A percentile compares a stretch with the other conserved stretches of the same genome.
These are phyloP conservation scores for Sebastes ruberrimus DNA, from an alignment of 2,797 vertebrate genomes.

Conservation along the genomic window DNA sequence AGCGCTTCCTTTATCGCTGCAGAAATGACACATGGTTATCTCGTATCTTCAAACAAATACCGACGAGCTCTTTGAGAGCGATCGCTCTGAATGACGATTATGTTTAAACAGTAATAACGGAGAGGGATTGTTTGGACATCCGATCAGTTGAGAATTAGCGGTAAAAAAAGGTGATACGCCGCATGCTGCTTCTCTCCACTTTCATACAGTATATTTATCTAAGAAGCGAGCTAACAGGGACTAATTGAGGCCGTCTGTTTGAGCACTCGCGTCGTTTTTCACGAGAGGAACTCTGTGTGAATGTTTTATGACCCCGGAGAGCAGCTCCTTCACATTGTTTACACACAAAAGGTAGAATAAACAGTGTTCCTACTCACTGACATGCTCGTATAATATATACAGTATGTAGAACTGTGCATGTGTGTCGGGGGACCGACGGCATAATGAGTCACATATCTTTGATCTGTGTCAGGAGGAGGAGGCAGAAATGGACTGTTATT, in stretches of 20 bases:
- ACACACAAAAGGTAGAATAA: slow-evolving; percentile 17
- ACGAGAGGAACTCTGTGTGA: background rate
- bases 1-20: background rate
- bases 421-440: background rate
- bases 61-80: slow-evolving; percentile 5
- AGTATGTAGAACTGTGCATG: background rate
- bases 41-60: slow-evolving; percentile 26
- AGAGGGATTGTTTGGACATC: background rate
- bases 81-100: background rate
- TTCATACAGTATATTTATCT: background rate
- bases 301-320: slow-evolving; percentile 19
- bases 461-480: background rate
- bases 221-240: background rate
- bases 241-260: background rate
- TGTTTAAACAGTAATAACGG: slow-evolving; percentile 1
- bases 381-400: background rate
- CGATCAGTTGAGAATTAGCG: background rate
- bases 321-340: slow-evolving; percentile 17
- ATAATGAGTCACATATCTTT: background rate
- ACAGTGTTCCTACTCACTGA: background rate
- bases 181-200: background rate
- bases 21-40: slow-evolving; percentile 26
- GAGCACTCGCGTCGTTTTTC: background rate
- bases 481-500: background rate
- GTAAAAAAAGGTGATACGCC: background rate